phyloP scores from a whole-genome alignment of 2,888 invertebrate genomes.

The Callyntrura sp. region DNA sequence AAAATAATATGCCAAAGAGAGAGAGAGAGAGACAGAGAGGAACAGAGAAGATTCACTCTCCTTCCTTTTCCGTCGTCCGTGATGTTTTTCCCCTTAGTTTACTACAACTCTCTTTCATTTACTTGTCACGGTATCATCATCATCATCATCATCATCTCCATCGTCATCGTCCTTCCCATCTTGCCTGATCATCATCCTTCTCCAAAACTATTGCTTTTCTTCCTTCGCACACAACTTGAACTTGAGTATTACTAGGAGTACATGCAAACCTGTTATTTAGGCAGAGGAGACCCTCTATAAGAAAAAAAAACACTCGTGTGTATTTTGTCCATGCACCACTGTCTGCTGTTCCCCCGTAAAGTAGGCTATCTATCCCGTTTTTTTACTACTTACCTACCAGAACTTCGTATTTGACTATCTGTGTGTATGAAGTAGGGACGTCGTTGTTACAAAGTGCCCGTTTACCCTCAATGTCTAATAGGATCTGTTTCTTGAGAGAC shows the following conservation, averaged over 20 bases:
- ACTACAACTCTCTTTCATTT: constrained; percentile 35
- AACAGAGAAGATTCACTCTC: not conserved
- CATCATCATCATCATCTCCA: not conserved
- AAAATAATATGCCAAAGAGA: not conserved
- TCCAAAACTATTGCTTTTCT: too few relatives aligned
- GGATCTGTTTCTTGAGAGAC: constrained; percentile 61
- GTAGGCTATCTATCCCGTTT: not conserved
- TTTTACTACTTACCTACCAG: too few relatives aligned
- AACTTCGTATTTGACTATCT: not conserved
- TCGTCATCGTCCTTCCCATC: not conserved
- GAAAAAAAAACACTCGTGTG: not conserved
- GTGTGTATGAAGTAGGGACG: not conserved
- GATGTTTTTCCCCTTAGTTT: constrained; percentile 35
- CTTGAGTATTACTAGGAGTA: too few relatives aligned
- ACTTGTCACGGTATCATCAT: constrained; percentile 25
- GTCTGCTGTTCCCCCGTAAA: not conserved
- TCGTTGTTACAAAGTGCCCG: not conserved
- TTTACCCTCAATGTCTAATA: constrained; percentile 50
- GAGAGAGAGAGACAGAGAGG: not conserved
- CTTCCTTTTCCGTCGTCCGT: not conserved
- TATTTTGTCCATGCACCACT: not conserved
- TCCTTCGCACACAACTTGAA: too few relatives aligned
- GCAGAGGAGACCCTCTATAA: too few relatives aligned
- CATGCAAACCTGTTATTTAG: too few relatives aligned
- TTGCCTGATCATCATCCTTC: not conserved